Conservation (phyloP, 2,888 invertebrate genomes). For the Aplocera efformata region DNA sequence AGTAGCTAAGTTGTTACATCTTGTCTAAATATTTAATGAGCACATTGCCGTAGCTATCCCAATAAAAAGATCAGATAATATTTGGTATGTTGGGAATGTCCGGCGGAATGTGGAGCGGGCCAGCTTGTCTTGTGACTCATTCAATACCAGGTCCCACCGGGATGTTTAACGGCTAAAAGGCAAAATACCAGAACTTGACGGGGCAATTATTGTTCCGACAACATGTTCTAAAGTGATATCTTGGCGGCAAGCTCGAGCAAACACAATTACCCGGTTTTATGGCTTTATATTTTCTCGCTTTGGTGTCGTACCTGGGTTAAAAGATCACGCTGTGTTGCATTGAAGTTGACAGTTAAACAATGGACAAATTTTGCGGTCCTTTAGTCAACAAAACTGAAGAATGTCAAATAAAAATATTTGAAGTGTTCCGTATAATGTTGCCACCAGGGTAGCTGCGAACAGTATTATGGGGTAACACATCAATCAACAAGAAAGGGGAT, state of each 20-base stretch:
- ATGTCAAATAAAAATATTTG: neutral
- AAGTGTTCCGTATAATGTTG: neutral
- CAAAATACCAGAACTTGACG: constrained; percentile 35
- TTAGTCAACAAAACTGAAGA: neutral
- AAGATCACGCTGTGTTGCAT: constrained; percentile 21
- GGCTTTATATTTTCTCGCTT: constrained; percentile 33
- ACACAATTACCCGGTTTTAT: constrained; percentile 35
- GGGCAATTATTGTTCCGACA: constrained; percentile 38
- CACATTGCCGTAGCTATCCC: constrained; percentile 32
- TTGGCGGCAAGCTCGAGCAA: constrained; percentile 37
- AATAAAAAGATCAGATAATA: constrained; percentile 45
- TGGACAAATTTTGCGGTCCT: constrained; percentile 19
- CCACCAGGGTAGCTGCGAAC: neutral
- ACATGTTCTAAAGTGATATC: constrained; percentile 21
- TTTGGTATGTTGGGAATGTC: constrained; percentile 55
- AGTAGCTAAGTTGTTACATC: constrained; percentile 27
- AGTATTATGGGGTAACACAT: too few relatives aligned
- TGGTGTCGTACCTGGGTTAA: constrained; percentile 29
- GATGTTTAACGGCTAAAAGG: constrained; percentile 43
- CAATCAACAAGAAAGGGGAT: neutral
- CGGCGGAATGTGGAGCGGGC: constrained; percentile 58
- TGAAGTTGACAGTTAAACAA: constrained; percentile 26
- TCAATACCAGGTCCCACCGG: constrained; percentile 41
- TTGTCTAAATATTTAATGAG: constrained; percentile 35
- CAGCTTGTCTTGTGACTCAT: constrained; percentile 59